Evolutionary conservation across 2,888 invertebrate genomes (phyloP), one percentile per base, ranked within the genome.

Genomic region (Automeris io): DNA sequence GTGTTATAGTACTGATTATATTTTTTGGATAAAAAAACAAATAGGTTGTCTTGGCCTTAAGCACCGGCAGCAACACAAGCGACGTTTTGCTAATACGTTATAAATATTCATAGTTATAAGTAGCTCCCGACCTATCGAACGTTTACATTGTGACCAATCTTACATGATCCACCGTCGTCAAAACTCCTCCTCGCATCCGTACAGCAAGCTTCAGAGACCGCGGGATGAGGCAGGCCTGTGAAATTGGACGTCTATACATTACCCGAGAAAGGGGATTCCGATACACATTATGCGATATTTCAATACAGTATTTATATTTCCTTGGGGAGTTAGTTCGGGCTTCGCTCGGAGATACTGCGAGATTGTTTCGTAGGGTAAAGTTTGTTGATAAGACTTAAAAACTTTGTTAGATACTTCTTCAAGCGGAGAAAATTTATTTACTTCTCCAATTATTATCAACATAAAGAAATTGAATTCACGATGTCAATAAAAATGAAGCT

Each of bases 81-180:
- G 64, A 62, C 72, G 74, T 70, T 76, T 65, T 39, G 62, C 76
- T 82, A 82, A 82, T 82, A 81, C 63, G 76, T 79, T 79, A 83
- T 83, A 83, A 83, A 83, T 83, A 83, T 83, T 82, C 83, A 83
- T 81, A 73, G 74, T 68, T 68, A 73, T 81, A 83, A 83, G 82
- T 77, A 83, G 79, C 80, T 76, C 51, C 65, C 61, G 49, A 72
- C 70, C 75, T 72, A 80, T 76, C 71, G 76, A 80, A 70, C 79
- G 73, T 70, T 83, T 79, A 78, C 61, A 51, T 46, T 54, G 34
- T 46, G 43, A 22, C 80, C 72, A 68, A 26, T 40, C 3, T 47
- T 42, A 29, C 35, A 26, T 49, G 71, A 68, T 41, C 64, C 41
- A 42, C 47, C 43, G 47, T 40, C 38, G 33, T 38, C 48, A 37